Evolutionary conservation across 2,888 invertebrate species (phyloP), one percentile per base, ranked within the genome.

Genomic region (Parapristionchus giblindavisi): DNA sequence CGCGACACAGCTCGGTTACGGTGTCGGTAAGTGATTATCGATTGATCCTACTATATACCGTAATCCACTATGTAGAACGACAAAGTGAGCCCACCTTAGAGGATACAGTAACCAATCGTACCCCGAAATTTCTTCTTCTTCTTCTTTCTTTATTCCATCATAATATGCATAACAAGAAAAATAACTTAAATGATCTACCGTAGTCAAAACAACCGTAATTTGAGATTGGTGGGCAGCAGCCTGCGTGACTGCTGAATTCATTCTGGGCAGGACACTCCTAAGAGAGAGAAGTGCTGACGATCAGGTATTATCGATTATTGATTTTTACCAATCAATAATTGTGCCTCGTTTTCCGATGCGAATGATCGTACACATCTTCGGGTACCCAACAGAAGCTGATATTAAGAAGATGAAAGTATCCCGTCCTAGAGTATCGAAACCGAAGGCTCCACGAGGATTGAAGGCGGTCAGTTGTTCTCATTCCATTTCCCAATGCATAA

Each of bases 201-300:
- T n/a, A n/a, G n/a, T n/a, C n/a, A n/a, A n/a, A n/a, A n/a, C n/a
- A n/a, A n/a, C n/a, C n/a, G n/a, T n/a, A 14, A n/a, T 74, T 78
- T 71, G 72, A 81, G 85, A 85, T 61, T 63, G 77, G 48, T 85
- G 85, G 85, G 80, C 85, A 14, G 81, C 80, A n/a, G 82, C 79
- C 6, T 84, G 85, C 51, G 82, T 84, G n/a, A 73, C 81, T 24
- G 81, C 78, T 24, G 84, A 85, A 60, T 75, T 85, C 34, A 74
- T 78, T 14, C 74, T 78, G 2, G 76, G 77, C 11, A 6, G 52
- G 17, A 63, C 79, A 0, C 75, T 85, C 17, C 79, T 85, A 38
- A 75, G 75, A 36, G 84, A 84, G 32, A 77, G 75, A 32, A 75
- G 75, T 51, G 76, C 79, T 8, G 71, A 78, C 29, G 83, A 83